Conservation (phyloP, 2,797 vertebrate species). For the Squalus acanthias region DNA sequence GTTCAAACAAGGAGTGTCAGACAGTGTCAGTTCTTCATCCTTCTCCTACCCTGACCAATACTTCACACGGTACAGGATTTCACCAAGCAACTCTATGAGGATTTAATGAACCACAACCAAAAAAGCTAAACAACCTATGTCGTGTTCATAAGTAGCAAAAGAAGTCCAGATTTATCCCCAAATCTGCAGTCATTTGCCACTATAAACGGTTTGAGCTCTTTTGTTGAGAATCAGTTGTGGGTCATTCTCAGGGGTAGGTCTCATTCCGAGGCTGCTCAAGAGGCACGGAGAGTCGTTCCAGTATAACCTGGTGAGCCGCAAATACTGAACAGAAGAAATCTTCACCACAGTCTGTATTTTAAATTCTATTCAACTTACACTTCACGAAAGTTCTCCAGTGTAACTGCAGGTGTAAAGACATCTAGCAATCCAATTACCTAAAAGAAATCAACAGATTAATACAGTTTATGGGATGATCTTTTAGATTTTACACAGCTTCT, state of each 20-base stretch:
- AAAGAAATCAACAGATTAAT: conserved; percentile 39
- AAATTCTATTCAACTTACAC: conserved; percentile 65
- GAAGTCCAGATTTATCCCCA: not conserved
- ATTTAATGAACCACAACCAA: not conserved
- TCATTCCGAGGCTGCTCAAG: not conserved
- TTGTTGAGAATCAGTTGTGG: not conserved
- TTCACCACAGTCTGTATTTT: not conserved
- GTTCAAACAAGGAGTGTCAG: not conserved
- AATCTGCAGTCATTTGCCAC: not conserved
- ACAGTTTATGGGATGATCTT: not conserved
- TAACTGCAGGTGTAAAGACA: conserved; percentile 88
- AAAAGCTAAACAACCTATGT: not conserved
- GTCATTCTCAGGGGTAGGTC: not conserved
- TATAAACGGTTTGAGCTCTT: not conserved
- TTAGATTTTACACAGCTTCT: not conserved
- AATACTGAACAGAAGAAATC: not conserved
- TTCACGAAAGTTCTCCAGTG: conserved; percentile 87
- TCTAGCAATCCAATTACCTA: conserved; percentile 91
- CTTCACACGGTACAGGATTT: not conserved
- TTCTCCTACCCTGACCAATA: not conserved
- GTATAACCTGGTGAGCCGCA: not conserved
- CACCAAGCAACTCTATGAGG: not conserved
- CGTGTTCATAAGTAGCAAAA: not conserved
- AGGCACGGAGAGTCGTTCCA: not conserved
- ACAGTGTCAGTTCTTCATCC: not conserved